phyloP scores from a whole-genome alignment of 2,797 vertebrate genomes.

The Sebastes goodei region DNA sequence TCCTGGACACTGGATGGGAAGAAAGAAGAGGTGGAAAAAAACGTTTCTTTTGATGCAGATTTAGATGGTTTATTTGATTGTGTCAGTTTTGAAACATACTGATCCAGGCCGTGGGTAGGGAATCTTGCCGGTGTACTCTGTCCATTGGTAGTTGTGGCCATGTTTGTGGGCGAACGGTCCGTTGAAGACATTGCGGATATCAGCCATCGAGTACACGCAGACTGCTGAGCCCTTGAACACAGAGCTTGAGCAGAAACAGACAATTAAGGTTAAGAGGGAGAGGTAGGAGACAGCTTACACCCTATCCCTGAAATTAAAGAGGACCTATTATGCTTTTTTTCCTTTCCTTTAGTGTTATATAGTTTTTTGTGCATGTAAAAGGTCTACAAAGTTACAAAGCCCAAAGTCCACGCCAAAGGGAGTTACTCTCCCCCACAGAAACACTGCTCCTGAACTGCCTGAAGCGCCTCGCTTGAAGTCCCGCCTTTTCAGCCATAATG shows the following conservation, averaged over 20 bases:
- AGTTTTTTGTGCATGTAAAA: too few relatives aligned
- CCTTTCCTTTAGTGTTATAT: too few relatives aligned
- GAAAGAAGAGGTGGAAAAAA: background rate
- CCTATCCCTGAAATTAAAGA: constrained; percentile 13
- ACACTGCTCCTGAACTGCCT: too few relatives aligned
- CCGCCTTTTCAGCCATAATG: too few relatives aligned
- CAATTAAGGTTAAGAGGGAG: constrained; percentile 16
- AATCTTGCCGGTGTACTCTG: constrained; percentile 87
- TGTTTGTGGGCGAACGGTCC: constrained; percentile 90
- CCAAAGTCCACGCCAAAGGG: too few relatives aligned
- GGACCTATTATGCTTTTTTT: too few relatives aligned
- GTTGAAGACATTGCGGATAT: constrained; percentile 89
- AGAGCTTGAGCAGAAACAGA: constrained; percentile 77
- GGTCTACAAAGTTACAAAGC: too few relatives aligned
- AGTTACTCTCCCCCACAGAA: too few relatives aligned
- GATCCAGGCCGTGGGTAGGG: constrained; percentile 89
- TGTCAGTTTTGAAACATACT: constrained; percentile 69
- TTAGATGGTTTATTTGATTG: background rate
- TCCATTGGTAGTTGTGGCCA: constrained; percentile 90
- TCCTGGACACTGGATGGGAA: constrained; percentile 84
- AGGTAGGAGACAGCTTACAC: background rate
- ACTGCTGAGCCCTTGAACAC: constrained; percentile 90
- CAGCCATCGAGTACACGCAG: constrained; percentile 89
- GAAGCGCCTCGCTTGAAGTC: too few relatives aligned
- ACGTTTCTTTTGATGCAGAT: background rate